Evolutionary conservation across 2,888 invertebrate species (phyloP).

Genomic region (Eilema sororculum): DNA sequence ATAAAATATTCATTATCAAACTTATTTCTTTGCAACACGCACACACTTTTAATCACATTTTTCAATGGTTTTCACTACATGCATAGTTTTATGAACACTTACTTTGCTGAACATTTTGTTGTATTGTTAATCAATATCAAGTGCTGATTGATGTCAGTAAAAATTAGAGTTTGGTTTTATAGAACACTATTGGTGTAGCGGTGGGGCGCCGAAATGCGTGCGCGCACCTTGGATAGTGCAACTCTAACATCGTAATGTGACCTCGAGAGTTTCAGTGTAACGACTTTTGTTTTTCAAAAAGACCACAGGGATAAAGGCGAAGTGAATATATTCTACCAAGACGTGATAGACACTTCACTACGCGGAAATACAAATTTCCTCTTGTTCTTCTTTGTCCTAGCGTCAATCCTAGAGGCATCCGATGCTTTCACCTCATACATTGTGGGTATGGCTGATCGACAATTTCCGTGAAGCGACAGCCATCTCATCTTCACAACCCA

Average conservation of each 20-base stretch:
- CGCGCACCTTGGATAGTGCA: neutral
- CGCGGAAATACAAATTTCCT: too few relatives aligned
- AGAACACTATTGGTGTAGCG: neutral
- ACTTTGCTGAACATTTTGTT: constrained; percentile 61
- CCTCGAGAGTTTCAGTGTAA: neutral
- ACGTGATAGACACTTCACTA: neutral
- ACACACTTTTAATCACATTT: neutral
- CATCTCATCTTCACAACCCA: too few relatives aligned
- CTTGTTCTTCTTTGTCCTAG: too few relatives aligned
- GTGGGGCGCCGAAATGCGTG: constrained; percentile 6
- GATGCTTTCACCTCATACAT: too few relatives aligned
- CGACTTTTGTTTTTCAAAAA: neutral
- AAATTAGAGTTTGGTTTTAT: constrained; percentile 15
- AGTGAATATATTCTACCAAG: too few relatives aligned
- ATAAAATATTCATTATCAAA: neutral
- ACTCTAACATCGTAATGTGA: neutral
- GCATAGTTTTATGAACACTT: constrained; percentile 27
- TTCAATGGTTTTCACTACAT: neutral
- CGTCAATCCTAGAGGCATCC: too few relatives aligned
- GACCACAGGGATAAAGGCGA: neutral
- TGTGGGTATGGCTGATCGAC: too few relatives aligned
- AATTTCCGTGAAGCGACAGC: too few relatives aligned
- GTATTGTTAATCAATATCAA: constrained; percentile 55
- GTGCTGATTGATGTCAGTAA: constrained; percentile 64
- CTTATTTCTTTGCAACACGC: neutral